Evolutionary conservation across 1,140 invertebrate species (phyloP), one percentile per base, ranked within the genome.

Genomic region (Trichonephila inaurata): DNA sequence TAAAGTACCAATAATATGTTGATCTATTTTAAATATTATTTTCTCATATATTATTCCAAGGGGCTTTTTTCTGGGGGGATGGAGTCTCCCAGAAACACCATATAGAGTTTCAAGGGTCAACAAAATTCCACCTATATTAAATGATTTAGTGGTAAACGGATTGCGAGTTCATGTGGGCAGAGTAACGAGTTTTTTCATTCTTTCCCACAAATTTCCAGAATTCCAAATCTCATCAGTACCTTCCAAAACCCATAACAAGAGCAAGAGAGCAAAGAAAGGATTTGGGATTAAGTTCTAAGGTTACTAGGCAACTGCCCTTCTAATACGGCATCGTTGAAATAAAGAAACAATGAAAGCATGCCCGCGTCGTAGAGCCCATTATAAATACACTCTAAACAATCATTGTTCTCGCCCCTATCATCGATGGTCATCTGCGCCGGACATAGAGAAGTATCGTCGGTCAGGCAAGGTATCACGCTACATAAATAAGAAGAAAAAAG

Each of bases 321-420:
- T 60, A 40, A 77, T 77, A 77, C 14, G 16, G 24, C 66, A 24
- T 19, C 24, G 10, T 19, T 77, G 28, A 40, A 77, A 40, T 10
- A 77, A 33, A 16, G 5, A 77, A 77, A 77, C 72, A 77, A 77
- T 77, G 33, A 28, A 18, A 19, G 72, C 19, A 21, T 10, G 60
- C 58, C 14, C 85, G n/a, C 28, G 60, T 64, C 62, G 64, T 87
- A 10, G 24, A 87, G 40, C 66, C 33, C 33, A 40, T 77, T 77
- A 77, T 77, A 77, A 77, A 28, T 77, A 77, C 69, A 77, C 72
- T 33, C 28, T 28, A 16, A 40, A 72, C 87, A 89, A 89, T 89
- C 62, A 89, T 89, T 89, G 87, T 72, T 89, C 60, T 88, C 28
- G 24, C 28, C 33, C 72, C 72, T 89, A 89, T 72, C 87, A 16